Conservation (phyloP, 2,113 vertebrate genomes). For the Strix uralensis region DNA sequence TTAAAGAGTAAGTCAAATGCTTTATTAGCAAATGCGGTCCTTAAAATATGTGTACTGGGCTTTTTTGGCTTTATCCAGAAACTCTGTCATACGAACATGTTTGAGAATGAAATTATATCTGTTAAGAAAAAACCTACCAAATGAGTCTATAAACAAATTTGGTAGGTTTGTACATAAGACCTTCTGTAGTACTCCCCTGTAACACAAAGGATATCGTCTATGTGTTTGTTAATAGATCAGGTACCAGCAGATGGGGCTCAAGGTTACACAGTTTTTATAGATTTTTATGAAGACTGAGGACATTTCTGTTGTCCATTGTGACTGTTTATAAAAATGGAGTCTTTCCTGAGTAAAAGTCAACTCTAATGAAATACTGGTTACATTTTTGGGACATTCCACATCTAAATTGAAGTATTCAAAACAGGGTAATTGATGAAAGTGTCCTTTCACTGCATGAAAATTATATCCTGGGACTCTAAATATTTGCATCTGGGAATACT, state of each 20-base stretch:
- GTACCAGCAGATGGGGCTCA: neutral
- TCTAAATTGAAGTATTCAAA: neutral
- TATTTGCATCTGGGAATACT: neutral
- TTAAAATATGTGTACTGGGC: rapidly evolving
- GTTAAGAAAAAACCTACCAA: neutral
- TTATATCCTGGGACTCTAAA: neutral
- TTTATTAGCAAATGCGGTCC: neutral
- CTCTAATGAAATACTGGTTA: neutral
- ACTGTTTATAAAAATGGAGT: neutral
- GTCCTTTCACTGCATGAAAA: neutral
- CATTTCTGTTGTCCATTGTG: neutral
- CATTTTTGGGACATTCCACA: neutral
- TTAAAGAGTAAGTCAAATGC: neutral
- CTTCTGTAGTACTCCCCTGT: neutral
- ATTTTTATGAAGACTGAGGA: neutral
- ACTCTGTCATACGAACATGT: neutral
- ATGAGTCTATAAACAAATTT: neutral
- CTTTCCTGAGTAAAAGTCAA: neutral
- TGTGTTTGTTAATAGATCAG: neutral
- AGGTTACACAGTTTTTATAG: neutral
- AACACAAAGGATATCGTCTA: neutral
- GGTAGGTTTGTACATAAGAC: too few species aligned
- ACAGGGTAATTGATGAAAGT: neutral
- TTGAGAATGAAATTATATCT: neutral
- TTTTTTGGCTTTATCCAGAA: neutral